Evolutionary conservation across 2,888 invertebrate species (phyloP).

Genomic region (Clunio marinus): DNA sequence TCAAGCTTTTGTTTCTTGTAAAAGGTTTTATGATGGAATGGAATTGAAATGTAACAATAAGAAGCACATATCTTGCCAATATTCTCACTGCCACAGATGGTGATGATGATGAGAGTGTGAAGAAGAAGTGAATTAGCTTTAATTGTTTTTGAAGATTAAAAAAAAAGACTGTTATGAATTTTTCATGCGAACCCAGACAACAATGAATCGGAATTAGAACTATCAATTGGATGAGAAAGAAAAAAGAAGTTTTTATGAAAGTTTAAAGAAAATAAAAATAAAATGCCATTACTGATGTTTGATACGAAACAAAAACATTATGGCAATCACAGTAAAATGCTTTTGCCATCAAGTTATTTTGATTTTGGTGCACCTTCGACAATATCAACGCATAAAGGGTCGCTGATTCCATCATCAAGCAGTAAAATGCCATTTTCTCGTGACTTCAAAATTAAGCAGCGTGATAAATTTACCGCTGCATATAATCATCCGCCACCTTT

Average conservation of each 20-base stretch:
- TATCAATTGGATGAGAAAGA: no score
- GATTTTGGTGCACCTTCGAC: background rate
- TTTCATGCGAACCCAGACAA: no score
- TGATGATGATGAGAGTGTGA: background rate
- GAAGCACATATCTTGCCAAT: slow-evolving; percentile 1
- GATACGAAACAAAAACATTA: slow-evolving; percentile 20
- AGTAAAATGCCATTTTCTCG: slow-evolving; percentile 31
- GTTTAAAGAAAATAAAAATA: background rate
- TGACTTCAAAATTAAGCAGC: slow-evolving; percentile 20
- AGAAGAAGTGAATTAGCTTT: background rate
- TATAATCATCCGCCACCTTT: slow-evolving; percentile 31
- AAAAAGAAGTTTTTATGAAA: background rate
- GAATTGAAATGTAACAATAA: slow-evolving; percentile 8
- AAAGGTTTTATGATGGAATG: slow-evolving; percentile 2
- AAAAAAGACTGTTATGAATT: background rate
- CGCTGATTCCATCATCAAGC: background rate
- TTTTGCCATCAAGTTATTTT: slow-evolving; percentile 31
- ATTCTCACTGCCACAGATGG: background rate
- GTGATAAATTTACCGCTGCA: slow-evolving; percentile 27
- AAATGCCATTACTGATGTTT: slow-evolving; percentile 30
- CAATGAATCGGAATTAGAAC: no score
- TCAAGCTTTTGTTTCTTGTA: background rate
- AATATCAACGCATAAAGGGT: slow-evolving; percentile 2
- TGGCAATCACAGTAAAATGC: slow-evolving; percentile 22
- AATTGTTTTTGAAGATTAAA: background rate